A percentile compares a stretch with the other conserved stretches of the same genome.
Evolutionary conservation across 2,888 invertebrate species (phyloP).

Genomic region (Tipula unca): DNA sequence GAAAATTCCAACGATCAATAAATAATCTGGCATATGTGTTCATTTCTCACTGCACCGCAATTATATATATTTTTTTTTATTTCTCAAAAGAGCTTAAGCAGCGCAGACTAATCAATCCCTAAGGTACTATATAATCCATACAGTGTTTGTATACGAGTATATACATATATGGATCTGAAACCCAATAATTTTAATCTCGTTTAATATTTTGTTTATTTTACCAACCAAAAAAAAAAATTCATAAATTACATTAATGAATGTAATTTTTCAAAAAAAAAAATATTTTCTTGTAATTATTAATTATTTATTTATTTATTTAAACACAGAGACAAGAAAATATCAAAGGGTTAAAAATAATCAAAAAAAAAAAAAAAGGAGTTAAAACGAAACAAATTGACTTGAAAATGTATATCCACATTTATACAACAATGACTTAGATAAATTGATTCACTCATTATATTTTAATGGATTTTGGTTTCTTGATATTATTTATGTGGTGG

Average conservation of each 20-base stretch:
- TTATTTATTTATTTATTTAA: not conserved
- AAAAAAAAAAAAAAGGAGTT: not conserved
- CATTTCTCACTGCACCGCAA: no score
- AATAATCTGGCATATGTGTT: no score
- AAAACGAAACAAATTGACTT: not conserved
- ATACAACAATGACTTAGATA: not conserved
- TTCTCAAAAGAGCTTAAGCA: not conserved
- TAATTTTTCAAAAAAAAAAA: slow-evolving; percentile 14
- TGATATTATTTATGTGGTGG: not conserved
- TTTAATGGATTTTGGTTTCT: not conserved
- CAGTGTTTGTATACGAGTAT: not conserved
- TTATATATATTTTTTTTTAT: not conserved
- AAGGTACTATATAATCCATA: not conserved
- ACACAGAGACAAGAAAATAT: not conserved
- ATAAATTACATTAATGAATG: slow-evolving; percentile 8
- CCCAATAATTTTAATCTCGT: not conserved
- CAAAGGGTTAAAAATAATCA: not conserved
- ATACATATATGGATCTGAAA: not conserved
- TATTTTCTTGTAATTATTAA: not conserved
- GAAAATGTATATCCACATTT: not conserved
- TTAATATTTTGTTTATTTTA: not conserved
- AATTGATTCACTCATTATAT: not conserved
- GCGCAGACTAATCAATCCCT: not conserved
- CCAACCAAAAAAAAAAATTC: not conserved
- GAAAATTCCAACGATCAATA: no score